These are phyloP conservation scores for Penaeus vannamei DNA, from an alignment of 1,140 invertebrate genomes.

Conservation along the genomic window DNA sequence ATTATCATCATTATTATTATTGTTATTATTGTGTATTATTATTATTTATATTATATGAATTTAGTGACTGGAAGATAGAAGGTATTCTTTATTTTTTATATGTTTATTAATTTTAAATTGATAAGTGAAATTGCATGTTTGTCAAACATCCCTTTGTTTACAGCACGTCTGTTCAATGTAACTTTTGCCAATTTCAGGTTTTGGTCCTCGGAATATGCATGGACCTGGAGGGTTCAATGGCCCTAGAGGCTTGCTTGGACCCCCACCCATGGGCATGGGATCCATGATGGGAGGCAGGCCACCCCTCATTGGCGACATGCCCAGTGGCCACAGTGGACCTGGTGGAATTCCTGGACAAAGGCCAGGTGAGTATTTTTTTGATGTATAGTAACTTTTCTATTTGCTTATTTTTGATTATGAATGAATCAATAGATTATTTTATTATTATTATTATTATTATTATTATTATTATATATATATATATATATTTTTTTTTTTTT, in stretches of 20 bases:
- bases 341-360: constrained; percentile 50
- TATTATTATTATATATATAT: too few species aligned
- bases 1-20: too few species aligned
- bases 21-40: too few species aligned
- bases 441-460: too few species aligned
- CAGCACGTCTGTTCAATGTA: too few species aligned
- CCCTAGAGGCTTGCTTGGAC: constrained; percentile 49
- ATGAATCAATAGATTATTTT: background rate
- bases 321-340: constrained; percentile 35
- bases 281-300: constrained; percentile 46
- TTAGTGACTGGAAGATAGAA: background rate
- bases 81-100: too few species aligned
- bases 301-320: constrained; percentile 52
- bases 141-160: background rate
- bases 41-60: background rate
- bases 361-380: constrained; percentile 38
- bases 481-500: too few species aligned
- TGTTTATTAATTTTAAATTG: too few species aligned
- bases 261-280: constrained; percentile 51
- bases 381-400: background rate
- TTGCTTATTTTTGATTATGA: background rate
- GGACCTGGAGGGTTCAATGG: constrained; percentile 46
- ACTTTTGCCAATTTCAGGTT: constrained; percentile 1
- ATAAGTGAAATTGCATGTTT: background rate
- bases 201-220: constrained; percentile 51